Evolutionary conservation across 2,797 vertebrate genomes (phyloP).

Genomic region (Peromyscus attwateri): DNA sequence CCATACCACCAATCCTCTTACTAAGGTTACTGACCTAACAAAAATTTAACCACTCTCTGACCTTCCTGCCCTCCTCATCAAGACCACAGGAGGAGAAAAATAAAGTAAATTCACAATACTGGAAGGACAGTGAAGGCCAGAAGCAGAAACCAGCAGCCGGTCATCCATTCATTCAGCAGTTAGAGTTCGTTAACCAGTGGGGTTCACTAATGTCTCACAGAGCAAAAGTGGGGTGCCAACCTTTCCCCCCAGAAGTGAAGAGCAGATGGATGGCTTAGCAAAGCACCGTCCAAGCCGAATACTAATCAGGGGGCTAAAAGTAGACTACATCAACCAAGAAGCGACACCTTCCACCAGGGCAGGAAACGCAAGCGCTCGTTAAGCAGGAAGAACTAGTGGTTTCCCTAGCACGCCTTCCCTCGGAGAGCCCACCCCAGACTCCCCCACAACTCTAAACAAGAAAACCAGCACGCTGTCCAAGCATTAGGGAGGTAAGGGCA

Average conservation of each 20-base stretch:
- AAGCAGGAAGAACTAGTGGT: not conserved
- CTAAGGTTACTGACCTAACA: conserved; percentile 25
- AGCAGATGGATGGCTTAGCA: conserved; percentile 3
- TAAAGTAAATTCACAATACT: not conserved
- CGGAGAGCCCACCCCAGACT: conserved; percentile 14
- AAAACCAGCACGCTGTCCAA: not conserved
- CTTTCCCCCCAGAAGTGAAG: not conserved
- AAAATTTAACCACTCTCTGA: not conserved
- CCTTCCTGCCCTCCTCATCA: not conserved
- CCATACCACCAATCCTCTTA: conserved; percentile 6
- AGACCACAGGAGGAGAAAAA: conserved; percentile 21
- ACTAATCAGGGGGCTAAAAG: conserved; percentile 43
- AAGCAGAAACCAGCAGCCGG: not conserved
- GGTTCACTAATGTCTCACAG: not conserved
- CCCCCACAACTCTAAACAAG: conserved; percentile 4
- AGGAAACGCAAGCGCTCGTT: conserved; percentile 62
- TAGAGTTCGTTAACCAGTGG: not conserved
- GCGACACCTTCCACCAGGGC: not conserved
- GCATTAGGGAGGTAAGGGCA: not conserved
- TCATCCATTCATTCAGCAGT: not conserved
- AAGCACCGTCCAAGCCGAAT: not conserved
- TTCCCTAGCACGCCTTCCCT: not conserved
- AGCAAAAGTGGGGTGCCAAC: not conserved
- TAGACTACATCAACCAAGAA: conserved; percentile 23
- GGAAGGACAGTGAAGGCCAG: not conserved